Evolutionary conservation across 2,113 vertebrate species (phyloP), one percentile per base, ranked within the genome.

Genomic region (Hyaena hyaena): DNA sequence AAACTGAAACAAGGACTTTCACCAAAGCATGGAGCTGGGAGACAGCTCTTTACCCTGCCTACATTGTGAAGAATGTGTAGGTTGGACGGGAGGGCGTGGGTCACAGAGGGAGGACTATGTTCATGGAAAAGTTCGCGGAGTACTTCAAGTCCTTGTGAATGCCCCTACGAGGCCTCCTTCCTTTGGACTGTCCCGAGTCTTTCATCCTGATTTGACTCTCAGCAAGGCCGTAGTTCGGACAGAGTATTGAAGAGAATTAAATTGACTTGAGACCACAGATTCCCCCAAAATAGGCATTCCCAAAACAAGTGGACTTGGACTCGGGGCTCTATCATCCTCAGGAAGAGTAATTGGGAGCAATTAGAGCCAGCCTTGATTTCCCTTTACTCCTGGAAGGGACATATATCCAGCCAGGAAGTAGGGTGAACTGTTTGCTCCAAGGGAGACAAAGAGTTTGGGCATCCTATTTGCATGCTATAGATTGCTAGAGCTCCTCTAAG

Each of bases 201-300:
- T 63, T 58, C 74, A 58, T 63, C 26, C 24, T 55, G 39, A 28
- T 11, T 39, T 73, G 53, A 33, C 33, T 43, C 35, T 74, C 39
- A 35, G 53, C 4, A 16, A 35, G 31, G 28, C 19, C 7, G 3
- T 43, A 4, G 24, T 45, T n/a, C 10, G 26, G 21, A 16, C 0
- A 31, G 28, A 19, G 1, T 10, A 45, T 9, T 33, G 16, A 81
- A 85, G 81, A 35, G 9, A 35, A 65, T 35, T 33, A 53, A 39
- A 24, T 12, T 55, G 71, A 82, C 31, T 0, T 0, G 15, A 63
- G 35, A 31, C 23, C 77, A 85, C 21, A 96, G 35, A 94, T 63
- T 89, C 85, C 96, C 93, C 96, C 88, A 98, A 97, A 95, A 93
- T 58, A 83, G 85, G 74, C 85, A 90, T 97, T 96, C 88, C 39